phyloP scores from a whole-genome alignment of 2,113 vertebrate genomes.

The Dicentrarchus labrax region DNA sequence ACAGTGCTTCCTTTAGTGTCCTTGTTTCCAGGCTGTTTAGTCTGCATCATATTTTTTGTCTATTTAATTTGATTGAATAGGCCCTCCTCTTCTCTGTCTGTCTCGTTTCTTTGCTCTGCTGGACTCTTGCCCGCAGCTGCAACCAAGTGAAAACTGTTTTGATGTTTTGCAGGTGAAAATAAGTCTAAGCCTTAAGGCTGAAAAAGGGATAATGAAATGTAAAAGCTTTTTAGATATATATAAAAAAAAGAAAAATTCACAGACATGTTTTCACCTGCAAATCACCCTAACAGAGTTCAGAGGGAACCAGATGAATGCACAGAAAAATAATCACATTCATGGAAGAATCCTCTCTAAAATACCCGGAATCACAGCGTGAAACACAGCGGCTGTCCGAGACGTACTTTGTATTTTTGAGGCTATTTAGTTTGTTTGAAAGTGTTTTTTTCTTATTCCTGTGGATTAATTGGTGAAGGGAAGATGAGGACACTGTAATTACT shows the following conservation, averaged over 20 bases:
- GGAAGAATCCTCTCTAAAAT: neutral
- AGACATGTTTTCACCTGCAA: slow-evolving; percentile 23
- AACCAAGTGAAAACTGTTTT: neutral
- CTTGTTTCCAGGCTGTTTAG: slow-evolving; percentile 2
- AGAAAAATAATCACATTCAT: slow-evolving; percentile 14
- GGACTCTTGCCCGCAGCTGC: slow-evolving; percentile 2
- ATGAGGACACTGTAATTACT: neutral
- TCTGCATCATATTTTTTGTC: slow-evolving; percentile 9
- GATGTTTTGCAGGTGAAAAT: slow-evolving; percentile 22
- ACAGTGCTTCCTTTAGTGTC: neutral
- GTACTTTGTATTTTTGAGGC: neutral
- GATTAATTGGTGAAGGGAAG: slow-evolving; percentile 15
- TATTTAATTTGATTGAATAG: slow-evolving; percentile 9
- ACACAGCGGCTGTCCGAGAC: neutral
- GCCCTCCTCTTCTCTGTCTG: neutral
- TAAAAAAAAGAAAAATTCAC: neutral
- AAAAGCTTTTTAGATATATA: neutral
- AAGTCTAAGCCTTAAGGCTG: neutral
- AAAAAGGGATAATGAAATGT: neutral
- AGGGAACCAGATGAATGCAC: slow-evolving; percentile 23
- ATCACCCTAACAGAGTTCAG: slow-evolving; percentile 1
- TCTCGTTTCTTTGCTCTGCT: slow-evolving; percentile 12
- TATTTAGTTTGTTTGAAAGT: neutral
- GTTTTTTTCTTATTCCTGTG: slow-evolving; percentile 23
- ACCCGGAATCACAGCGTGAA: neutral